phyloP scores from a whole-genome alignment of 64 coral and sea anemone species.

The Stichodactyla helianthus region DNA sequence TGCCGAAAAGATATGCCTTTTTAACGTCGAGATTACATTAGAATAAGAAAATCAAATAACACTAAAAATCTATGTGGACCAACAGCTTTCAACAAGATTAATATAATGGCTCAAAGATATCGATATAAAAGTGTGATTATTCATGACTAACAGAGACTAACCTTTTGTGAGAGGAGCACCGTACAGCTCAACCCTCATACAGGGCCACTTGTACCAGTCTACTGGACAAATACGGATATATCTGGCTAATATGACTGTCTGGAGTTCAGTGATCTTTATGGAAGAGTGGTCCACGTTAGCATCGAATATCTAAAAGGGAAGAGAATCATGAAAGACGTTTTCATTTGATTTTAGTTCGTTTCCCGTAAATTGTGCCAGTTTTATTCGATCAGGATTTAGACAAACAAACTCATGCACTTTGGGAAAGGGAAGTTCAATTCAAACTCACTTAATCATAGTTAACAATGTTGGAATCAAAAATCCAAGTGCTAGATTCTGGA shows the following conservation, averaged over 20 bases:
- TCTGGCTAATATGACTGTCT: constrained; percentile 11
- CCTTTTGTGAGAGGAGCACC: constrained; percentile 34
- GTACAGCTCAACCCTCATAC: constrained; percentile 42
- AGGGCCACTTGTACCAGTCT: constrained; percentile 50
- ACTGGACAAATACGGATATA: constrained; percentile 39
- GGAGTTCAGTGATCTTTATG: constrained; percentile 17
- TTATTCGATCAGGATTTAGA: too few relatives aligned
- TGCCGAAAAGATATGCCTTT: too few relatives aligned
- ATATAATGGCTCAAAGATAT: too few relatives aligned
- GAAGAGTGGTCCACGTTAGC: constrained; percentile 21
- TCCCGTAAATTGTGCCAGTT: not conserved
- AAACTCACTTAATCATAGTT: too few relatives aligned
- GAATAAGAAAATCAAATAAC: too few relatives aligned
- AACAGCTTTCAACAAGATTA: not conserved
- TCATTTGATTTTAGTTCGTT: not conserved
- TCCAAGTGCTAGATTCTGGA: too few relatives aligned
- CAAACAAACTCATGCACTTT: too few relatives aligned
- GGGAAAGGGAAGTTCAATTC: too few relatives aligned
- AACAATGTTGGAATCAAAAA: too few relatives aligned
- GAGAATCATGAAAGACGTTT: not conserved
- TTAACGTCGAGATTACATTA: too few relatives aligned
- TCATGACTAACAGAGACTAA: not conserved
- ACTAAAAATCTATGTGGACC: not conserved
- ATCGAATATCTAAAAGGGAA: constrained; percentile 14
- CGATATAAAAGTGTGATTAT: not conserved